Conservation (phyloP, 2,797 vertebrate species). For the Urocyon cinereoargenteus region DNA sequence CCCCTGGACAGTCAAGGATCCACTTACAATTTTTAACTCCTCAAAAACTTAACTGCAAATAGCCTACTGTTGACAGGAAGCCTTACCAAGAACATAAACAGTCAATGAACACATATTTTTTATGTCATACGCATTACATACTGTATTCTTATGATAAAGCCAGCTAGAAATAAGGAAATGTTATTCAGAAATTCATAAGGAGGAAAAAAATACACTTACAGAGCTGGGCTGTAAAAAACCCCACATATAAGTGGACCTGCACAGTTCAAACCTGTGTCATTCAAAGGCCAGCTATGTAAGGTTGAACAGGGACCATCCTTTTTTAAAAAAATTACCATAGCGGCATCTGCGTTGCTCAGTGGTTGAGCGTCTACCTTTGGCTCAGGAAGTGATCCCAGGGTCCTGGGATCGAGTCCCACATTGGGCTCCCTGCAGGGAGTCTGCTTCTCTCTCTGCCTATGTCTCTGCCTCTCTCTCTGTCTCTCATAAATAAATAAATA, state of each 20-base stretch:
- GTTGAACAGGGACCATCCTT: not conserved
- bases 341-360: no score
- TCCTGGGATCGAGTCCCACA: no score
- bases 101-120: not conserved
- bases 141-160: not conserved
- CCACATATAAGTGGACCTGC: not conserved
- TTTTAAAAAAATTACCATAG: not conserved
- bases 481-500: no score
- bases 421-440: no score
- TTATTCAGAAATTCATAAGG: not conserved
- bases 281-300: not conserved
- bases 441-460: no score
- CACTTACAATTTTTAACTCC: not conserved
- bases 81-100: not conserved
- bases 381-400: no score
- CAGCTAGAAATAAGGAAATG: not conserved
- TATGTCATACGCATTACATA: not conserved
- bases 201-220: not conserved
- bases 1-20: fast-evolving
- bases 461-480: no score
- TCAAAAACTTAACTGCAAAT: not conserved
- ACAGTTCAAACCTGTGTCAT: not conserved
- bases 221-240: not conserved
- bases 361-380: no score
- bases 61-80: not conserved